These are phyloP conservation scores for Acanthacorydalis orientalis DNA, from an alignment of 2,888 invertebrate species.

Conservation along the genomic window DNA sequence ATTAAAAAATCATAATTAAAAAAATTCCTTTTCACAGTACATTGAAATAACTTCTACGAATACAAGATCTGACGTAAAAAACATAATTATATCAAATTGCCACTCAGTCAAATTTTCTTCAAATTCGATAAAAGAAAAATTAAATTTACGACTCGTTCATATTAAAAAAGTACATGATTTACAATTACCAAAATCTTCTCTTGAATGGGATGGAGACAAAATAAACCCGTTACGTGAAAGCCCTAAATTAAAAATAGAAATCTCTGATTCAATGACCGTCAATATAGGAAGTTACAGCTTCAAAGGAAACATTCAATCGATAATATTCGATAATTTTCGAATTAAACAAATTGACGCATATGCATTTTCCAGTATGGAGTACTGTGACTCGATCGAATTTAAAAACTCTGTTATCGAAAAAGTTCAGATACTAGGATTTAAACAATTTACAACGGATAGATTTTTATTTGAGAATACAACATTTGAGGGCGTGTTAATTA, in stretches of 20 bases:
- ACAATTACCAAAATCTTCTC: conserved; percentile 39
- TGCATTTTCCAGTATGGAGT: conserved; percentile 55
- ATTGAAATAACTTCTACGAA: no score
- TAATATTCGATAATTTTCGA: conserved; percentile 42
- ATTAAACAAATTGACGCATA: conserved; percentile 48
- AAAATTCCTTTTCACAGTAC: no score
- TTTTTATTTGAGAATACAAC: conserved; percentile 44
- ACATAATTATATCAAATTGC: conserved; percentile 50
- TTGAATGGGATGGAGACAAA: conserved; percentile 33
- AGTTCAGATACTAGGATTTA: conserved; percentile 57
- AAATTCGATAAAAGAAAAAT: conserved; percentile 40
- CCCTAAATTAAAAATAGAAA: conserved; percentile 2
- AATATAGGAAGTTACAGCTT: conserved; percentile 31
- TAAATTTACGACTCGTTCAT: conserved; percentile 42
- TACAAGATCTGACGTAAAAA: background rate
- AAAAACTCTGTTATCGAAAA: conserved; percentile 38
- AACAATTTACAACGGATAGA: conserved; percentile 54
- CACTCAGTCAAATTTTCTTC: conserved; percentile 37
- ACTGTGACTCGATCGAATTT: conserved; percentile 45
- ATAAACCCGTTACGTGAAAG: background rate
- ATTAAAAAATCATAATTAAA: no score
- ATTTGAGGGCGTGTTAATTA: conserved; percentile 41
- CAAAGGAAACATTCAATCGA: conserved; percentile 52
- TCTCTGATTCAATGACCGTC: background rate
- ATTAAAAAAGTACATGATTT: conserved; percentile 45